Evolutionary conservation across 2,797 vertebrate genomes (phyloP).

Genomic region (Emys orbicularis): DNA sequence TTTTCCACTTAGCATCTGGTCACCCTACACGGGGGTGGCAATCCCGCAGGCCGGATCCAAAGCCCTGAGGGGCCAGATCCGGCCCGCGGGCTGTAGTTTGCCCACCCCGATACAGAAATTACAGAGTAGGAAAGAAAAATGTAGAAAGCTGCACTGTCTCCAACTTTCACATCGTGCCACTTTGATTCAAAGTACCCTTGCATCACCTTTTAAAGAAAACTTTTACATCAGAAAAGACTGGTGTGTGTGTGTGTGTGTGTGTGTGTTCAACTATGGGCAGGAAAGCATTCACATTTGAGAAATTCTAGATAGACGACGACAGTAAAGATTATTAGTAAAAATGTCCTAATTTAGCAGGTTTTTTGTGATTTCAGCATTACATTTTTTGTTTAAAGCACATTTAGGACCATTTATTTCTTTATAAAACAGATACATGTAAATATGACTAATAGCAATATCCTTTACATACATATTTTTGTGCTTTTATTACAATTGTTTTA

Average conservation of each 20-base stretch:
- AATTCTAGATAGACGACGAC: background rate
- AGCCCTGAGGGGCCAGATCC: too few species aligned
- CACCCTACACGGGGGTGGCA: too few species aligned
- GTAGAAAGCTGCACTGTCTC: background rate
- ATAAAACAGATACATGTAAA: background rate
- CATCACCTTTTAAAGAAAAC: background rate
- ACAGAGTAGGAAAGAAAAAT: background rate
- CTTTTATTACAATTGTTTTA: slow-evolving; percentile 42
- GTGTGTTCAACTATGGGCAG: background rate
- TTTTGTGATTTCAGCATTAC: background rate
- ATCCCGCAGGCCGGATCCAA: too few species aligned
- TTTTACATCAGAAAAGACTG: background rate
- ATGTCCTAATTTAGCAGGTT: background rate
- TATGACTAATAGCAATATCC: background rate
- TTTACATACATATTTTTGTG: background rate
- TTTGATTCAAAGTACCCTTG: background rate
- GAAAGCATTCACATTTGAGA: background rate
- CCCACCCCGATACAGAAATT: background rate
- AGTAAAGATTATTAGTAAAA: background rate
- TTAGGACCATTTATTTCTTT: background rate
- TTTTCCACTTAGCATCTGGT: too few species aligned
- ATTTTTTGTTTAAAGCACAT: background rate
- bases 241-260: background rate
- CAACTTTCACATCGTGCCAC: background rate
- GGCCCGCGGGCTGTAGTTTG: too few species aligned